Percentiles rank a stretch among this genome's conserved stretches.
Evolutionary conservation across 2,113 vertebrate genomes (phyloP).

Genomic region (Scopus umbretta): DNA sequence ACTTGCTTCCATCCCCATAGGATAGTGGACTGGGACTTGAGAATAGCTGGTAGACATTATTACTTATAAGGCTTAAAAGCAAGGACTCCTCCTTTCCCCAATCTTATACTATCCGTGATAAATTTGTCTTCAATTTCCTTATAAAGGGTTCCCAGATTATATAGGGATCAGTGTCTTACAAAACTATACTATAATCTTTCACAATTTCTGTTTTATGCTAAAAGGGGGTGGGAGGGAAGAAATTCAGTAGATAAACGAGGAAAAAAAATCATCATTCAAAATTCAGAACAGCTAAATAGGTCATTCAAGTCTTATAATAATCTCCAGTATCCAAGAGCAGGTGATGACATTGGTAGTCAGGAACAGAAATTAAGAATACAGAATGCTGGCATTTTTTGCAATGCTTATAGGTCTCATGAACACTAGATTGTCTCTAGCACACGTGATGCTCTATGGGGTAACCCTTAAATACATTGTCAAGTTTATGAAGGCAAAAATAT

Average conservation of each 20-base stretch:
- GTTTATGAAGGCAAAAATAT: not conserved
- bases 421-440: not conserved
- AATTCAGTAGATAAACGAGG: not conserved
- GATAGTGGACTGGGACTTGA: not conserved
- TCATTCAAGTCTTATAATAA: slow-evolving; percentile 60
- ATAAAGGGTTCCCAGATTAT: not conserved
- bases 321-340: slow-evolving; percentile 27
- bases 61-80: not conserved
- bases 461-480: not conserved
- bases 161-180: not conserved
- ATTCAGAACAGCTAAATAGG: slow-evolving; percentile 56
- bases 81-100: not conserved
- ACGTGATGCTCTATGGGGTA: not conserved
- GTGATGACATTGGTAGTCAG: not conserved
- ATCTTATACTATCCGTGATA: not conserved
- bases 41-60: not conserved
- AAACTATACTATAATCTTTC: not conserved
- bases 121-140: not conserved
- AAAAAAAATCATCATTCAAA: not conserved
- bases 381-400: not conserved
- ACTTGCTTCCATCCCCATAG: not conserved
- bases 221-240: not conserved
- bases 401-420: not conserved
- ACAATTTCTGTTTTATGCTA: not conserved
- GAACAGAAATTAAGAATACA: not conserved